Evolutionary conservation across 2,113 vertebrate species (phyloP).

Genomic region (Lepus timidus): DNA sequence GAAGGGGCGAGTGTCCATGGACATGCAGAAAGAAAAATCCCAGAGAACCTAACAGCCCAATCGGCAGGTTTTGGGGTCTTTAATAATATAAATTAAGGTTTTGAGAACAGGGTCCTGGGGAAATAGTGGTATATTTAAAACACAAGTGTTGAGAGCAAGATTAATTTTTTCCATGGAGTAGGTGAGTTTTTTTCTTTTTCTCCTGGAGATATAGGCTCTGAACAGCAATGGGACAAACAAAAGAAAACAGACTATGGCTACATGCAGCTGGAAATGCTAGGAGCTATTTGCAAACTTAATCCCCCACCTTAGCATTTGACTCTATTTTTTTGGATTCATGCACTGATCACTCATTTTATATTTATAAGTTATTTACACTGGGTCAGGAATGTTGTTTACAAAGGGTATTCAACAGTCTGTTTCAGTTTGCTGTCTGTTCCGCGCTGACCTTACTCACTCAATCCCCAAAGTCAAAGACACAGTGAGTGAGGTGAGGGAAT

Average conservation of each 20-base stretch:
- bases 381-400: neutral
- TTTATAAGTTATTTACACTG: conserved; percentile 23
- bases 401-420: neutral
- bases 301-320: neutral
- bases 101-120: neutral
- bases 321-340: neutral
- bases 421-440: neutral
- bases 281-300: neutral
- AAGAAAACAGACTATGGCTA: neutral
- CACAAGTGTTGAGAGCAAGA: neutral
- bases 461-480: neutral
- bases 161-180: neutral
- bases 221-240: neutral
- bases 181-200: neutral
- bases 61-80: neutral
- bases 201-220: neutral
- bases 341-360: neutral
- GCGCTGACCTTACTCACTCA: neutral
- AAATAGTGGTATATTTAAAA: neutral
- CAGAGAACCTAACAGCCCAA: neutral
- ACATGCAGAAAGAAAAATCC: neutral
- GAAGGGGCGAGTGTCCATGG: neutral
- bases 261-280: neutral
- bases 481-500: neutral
- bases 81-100: conserved; percentile 8